Base-by-base conservation (phyloP, 2,888 invertebrate species). In the Zygothrica quintamaculata region DNA sequence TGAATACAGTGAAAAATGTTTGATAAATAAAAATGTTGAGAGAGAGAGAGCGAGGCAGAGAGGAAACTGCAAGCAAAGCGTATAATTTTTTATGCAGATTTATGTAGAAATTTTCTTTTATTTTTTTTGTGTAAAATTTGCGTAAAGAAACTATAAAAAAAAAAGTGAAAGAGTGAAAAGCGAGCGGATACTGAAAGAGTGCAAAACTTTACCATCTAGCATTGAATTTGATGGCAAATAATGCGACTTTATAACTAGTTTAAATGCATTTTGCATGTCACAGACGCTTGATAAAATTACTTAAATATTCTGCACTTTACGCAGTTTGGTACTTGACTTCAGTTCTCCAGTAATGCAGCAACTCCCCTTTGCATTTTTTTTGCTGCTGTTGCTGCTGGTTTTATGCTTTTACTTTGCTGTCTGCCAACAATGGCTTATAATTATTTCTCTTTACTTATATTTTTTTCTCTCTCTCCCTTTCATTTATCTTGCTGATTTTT, bases 201-300 rank as follows among this genome's bases (percentile, higher is more conserved):
- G 33, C 26, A 59, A 57, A 75, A 82, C 65, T 80, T 82, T 65
- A n/a, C 11, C 70, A 65, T 74, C 44, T 53, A 58, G 73, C 73
- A 73, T 85, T 64, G 77, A 69, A 70, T 84, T 79, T 79, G 86
- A 79, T 85, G 66, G 86, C 65, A 76, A 80, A 85, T 80, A 80
- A 80, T 80, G 84, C 74, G 80, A 85, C 86, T 80, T 85, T 79
- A 76, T 85, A 80, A 80, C 86, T 82, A 86, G 67, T 80, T 78
- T 61, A 85, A 80, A 82, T 85, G 80, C 80, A 79, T 76, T 80
- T 85, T 82, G 73, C 86, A 79, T 85, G 80, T 76, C 73, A 70
- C 71, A 74, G 69, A 62, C 50, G 59, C 70, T 74, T 73, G 65
- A 73, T 70, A 65, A 74, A 60, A 75, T 73, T 70, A 65, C 57